Base-by-base conservation (phyloP, 2,113 vertebrate genomes). In the Pterocles burchelli region DNA sequence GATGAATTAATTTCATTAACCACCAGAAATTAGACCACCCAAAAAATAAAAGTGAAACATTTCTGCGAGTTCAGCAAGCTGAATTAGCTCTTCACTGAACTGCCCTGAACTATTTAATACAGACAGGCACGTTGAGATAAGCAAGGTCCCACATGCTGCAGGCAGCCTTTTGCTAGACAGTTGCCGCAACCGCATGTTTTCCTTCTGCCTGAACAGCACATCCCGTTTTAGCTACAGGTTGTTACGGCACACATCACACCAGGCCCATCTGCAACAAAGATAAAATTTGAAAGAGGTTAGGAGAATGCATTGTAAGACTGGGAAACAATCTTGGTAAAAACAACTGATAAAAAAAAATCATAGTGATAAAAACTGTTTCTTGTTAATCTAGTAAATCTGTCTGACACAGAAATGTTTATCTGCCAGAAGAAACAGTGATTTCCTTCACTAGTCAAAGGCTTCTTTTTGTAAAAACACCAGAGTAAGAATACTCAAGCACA, bases 231-330 rank as follows among this genome's bases (percentile, higher is more conserved):
- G 7, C 20, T 55, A 46, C 49, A 48, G 21, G 54, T 43, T 24
- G 4, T n/a, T 29, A 11, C 21, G 43, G 14, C 38, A 49, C 38
- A 38, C 3, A 21, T 49, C 17, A 20, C 0, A 0, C 33, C 33
- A 13, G 28, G 17, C 28, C 17, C 17, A 34, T 5, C 38, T 66
- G 16, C 28, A 73, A 54, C 6, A n/a, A 25, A 58, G 10, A 57
- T 3, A 1, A 55, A 34, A 49, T n/a, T 14, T 55, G 29, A 18
- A 57, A 17, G 17, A 59, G 10, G 6, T 5, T 48, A 46, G 28
- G 16, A 63, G 29, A 41, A 22, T 2, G 6, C 63, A 49, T 16
- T 13, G 9, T 55, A 70, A 34, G 20, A 25, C 6, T 11, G 15
- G 11, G 10, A 68, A 68, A n/a, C 9, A 38, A 41, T 13, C 41